Conservation (phyloP, 2,888 invertebrate species). For the Drosophila subsilvestris region DNA sequence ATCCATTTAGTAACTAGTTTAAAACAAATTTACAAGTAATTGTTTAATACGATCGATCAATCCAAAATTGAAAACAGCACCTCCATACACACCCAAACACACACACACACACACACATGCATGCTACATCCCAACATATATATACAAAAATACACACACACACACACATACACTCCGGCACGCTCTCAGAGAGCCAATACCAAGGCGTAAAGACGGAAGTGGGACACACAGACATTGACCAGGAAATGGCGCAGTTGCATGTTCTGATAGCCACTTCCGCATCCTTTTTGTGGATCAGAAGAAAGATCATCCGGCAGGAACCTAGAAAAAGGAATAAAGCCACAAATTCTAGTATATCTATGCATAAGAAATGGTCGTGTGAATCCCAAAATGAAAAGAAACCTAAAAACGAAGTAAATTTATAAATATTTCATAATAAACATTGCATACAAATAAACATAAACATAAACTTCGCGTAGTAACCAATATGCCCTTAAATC, state of each 20-base stretch:
- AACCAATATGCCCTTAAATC: constrained; percentile 73
- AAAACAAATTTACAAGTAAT: constrained; percentile 78
- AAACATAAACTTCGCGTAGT: constrained; percentile 47
- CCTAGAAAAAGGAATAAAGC: constrained; percentile 29
- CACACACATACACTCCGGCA: constrained; percentile 51
- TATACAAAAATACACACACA: constrained; percentile 14
- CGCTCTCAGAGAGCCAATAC: constrained; percentile 69
- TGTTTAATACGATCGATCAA: constrained; percentile 72
- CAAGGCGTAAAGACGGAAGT: constrained; percentile 40
- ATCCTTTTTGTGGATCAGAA: constrained; percentile 9
- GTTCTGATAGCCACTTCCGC: constrained; percentile 19
- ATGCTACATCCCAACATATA: constrained; percentile 28
- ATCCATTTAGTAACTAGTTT: constrained; percentile 80
- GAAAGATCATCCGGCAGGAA: constrained; percentile 7
- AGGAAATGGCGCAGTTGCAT: constrained; percentile 5
- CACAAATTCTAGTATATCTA: constrained; percentile 48
- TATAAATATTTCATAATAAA: constrained; percentile 53
- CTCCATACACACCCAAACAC: constrained; percentile 9
- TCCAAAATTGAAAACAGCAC: constrained; percentile 16
- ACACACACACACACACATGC: constrained; percentile 36
- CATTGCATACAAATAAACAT: constrained; percentile 20
- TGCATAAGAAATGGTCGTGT: constrained; percentile 46
- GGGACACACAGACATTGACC: constrained; percentile 37
- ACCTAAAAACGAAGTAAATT: constrained; percentile 60
- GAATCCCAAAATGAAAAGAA: constrained; percentile 45